Evolutionary conservation across 2,888 invertebrate species (phyloP), one percentile per base, ranked within the genome.

Genomic region (Aspidapion aeneum): DNA sequence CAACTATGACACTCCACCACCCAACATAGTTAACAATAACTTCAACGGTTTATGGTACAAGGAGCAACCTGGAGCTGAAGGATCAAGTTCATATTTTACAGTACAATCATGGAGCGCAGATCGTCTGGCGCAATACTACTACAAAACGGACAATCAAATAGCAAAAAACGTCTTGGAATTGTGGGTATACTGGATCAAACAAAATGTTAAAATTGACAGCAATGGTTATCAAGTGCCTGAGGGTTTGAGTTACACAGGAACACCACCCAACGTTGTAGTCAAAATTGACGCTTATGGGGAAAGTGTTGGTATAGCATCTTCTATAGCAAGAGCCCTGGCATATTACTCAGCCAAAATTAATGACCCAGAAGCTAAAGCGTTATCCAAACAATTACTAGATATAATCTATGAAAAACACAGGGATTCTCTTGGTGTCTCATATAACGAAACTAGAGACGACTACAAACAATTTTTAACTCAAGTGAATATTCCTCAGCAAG

Each of bases 41-140:
- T 65, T 65, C 63, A 57, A 65, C 20, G 65, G 65, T 0, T 68
- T 70, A 69, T 70, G 58, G 35, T 70, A 70, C 58, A 61, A 66
- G 51, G 62, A 68, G 64, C 66, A 69, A 60, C 70, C 70, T 48
- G 65, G 61, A 51, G 61, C 63, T 18, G 52, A 61, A n/a, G 61
- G 61, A 21, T 35, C 65, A 1, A 65, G 63, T 35, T 22, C 61
- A 19, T 65, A 63, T 63, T 65, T 61, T 61, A 63, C 60, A 9
- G 63, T 65, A 63, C 65, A 71, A 50, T 63, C 71, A 18, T 71
- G 71, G 71, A 65, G 69, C 18, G 66, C 63, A 1, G 71, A 71
- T 55, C 64, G 71, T 48, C 60, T 71, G 19, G 71, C 71, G 2
- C 71, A 71, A 59, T 71, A 69, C 22, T 71, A 71, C 52, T 71